phyloP scores from a whole-genome alignment of 2,888 invertebrate species.

The Drosophila meridionalis region DNA sequence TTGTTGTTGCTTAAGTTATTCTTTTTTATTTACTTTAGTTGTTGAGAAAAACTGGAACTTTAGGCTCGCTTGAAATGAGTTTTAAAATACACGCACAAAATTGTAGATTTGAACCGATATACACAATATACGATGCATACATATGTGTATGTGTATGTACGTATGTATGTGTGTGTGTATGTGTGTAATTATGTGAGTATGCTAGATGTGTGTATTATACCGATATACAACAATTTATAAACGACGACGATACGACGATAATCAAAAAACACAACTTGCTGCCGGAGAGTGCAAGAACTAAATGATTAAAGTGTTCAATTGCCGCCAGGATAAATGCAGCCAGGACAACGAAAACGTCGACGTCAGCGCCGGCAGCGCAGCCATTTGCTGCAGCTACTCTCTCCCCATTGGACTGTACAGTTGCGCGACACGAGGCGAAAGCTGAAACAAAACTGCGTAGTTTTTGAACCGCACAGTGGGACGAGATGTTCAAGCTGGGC shows the following conservation, averaged over 20 bases:
- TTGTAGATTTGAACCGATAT: constrained; percentile 62
- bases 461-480: constrained; percentile 58
- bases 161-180: constrained; percentile 34
- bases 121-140: constrained; percentile 46
- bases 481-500: background rate
- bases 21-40: background rate
- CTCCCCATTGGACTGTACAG: constrained; percentile 47
- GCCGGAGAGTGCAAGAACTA: constrained; percentile 86
- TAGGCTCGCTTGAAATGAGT: constrained; percentile 59
- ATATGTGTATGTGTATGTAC: constrained; percentile 35
- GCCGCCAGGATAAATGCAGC: constrained; percentile 80
- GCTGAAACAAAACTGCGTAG: constrained; percentile 65
- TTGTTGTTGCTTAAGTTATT: constrained; percentile 5
- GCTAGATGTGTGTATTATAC: constrained; percentile 73
- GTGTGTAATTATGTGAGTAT: constrained; percentile 49
- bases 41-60: constrained; percentile 44
- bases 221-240: constrained; percentile 80
- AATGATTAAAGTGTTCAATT: constrained; percentile 83
- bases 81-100: constrained; percentile 67
- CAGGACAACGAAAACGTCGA: constrained; percentile 65
- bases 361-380: constrained; percentile 38
- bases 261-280: constrained; percentile 85
- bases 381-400: constrained; percentile 38
- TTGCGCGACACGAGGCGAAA: constrained; percentile 41
- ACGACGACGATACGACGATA: constrained; percentile 80